A percentile compares a stretch with the other conserved stretches of the same genome.
phyloP scores from a whole-genome alignment of 2,113 vertebrate species.

The human region DNA sequence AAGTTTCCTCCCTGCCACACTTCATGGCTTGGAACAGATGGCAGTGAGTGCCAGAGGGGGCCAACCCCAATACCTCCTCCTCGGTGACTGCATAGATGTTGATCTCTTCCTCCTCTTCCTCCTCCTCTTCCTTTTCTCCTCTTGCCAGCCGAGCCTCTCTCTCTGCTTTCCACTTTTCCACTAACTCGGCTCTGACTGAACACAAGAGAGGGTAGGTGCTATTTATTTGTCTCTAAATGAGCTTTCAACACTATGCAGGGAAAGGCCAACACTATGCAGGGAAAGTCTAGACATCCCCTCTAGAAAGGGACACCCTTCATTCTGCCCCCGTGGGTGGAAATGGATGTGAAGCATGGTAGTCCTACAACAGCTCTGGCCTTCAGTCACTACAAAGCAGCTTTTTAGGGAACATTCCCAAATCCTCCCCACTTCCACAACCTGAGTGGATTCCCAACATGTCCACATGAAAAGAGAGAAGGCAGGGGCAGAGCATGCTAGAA shows the following conservation, averaged over 20 bases:
- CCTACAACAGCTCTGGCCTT: not conserved
- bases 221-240: not conserved
- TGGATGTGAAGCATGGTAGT: not conserved
- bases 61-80: slow-evolving; percentile 86
- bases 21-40: not conserved
- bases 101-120: slow-evolving; percentile 89
- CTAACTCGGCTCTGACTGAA: slow-evolving; percentile 89
- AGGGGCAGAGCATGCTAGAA: not conserved
- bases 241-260: not conserved
- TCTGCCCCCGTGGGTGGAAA: not conserved
- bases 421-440: not conserved
- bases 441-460: not conserved
- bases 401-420: not conserved
- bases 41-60: not conserved
- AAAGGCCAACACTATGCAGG: not conserved
- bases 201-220: not conserved
- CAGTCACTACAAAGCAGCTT: not conserved
- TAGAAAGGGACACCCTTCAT: not conserved
- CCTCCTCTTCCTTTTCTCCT: slow-evolving; percentile 87
- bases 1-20: too few relatives aligned
- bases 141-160: slow-evolving; percentile 87
- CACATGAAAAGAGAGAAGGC: not conserved
- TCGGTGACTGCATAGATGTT: slow-evolving; percentile 91
- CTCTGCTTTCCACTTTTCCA: slow-evolving; percentile 93
- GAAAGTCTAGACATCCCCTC: not conserved